These are phyloP conservation scores for Macroglossus sobrinus DNA, from an alignment of 2,113 vertebrate species.

Conservation along the genomic window DNA sequence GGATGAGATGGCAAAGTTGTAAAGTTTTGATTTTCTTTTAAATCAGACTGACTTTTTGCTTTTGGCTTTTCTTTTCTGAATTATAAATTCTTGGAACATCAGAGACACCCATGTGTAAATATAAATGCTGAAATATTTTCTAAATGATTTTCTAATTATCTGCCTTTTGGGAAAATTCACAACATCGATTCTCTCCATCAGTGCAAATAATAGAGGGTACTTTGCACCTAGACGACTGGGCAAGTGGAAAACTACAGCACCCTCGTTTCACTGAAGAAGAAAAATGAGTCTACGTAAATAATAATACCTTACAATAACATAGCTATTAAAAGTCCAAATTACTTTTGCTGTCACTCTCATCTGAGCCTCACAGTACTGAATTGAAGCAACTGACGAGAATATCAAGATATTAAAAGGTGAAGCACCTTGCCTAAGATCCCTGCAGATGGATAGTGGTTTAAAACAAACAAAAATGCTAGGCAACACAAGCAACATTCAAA, in stretches of 20 bases:
- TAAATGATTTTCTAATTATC: slow-evolving; percentile 7
- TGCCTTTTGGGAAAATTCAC: neutral
- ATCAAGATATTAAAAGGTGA: neutral
- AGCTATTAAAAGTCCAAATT: neutral
- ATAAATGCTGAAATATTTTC: neutral
- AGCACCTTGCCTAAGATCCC: neutral
- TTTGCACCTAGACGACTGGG: neutral
- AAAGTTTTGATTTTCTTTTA: neutral
- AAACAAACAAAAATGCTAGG: neutral
- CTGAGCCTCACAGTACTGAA: neutral
- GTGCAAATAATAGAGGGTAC: neutral
- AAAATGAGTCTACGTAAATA: neutral
- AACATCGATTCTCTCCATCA: neutral
- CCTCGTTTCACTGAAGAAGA: neutral
- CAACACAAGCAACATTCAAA: neutral
- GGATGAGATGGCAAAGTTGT: neutral
- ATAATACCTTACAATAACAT: too few relatives aligned
- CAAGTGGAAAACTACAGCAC: neutral
- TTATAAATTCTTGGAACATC: slow-evolving; percentile 4
- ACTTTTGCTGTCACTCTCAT: neutral
- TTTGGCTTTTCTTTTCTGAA: neutral
- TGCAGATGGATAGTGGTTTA: neutral
- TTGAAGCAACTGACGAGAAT: neutral
- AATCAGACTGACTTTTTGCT: neutral
- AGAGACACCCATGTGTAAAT: neutral